phyloP scores from a whole-genome alignment of 2,888 invertebrate genomes.

The Melikaiella ostensackeni region DNA sequence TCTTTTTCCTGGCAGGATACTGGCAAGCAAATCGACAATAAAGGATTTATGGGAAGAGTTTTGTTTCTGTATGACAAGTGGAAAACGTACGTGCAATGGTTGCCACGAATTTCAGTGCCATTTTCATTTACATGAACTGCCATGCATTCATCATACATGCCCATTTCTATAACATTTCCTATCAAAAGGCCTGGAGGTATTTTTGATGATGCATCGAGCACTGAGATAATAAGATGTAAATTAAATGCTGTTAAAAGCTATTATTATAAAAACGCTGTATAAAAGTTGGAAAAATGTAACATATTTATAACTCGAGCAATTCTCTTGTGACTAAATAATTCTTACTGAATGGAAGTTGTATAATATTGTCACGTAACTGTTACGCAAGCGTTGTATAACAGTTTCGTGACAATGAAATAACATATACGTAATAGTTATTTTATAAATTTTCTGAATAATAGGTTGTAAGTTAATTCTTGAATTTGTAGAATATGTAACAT shows the following conservation, averaged over 20 bases:
- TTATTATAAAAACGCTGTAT: too few relatives aligned
- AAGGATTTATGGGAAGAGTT: background rate
- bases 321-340: too few relatives aligned
- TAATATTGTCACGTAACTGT: too few relatives aligned
- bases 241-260: background rate
- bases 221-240: background rate
- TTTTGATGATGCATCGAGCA: constrained; percentile 78
- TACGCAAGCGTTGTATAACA: too few relatives aligned
- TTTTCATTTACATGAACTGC: constrained; percentile 56
- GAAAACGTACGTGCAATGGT: constrained; percentile 72
- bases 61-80: constrained; percentile 46
- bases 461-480: too few relatives aligned
- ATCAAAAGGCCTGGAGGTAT: constrained; percentile 75
- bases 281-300: too few relatives aligned
- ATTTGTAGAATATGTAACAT: too few relatives aligned
- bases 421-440: too few relatives aligned
- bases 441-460: too few relatives aligned
- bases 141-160: constrained; percentile 77
- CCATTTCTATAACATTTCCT: constrained; percentile 76
- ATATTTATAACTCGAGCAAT: too few relatives aligned
- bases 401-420: too few relatives aligned
- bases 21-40: background rate
- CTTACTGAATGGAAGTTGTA: too few relatives aligned
- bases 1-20: background rate
- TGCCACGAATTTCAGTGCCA: constrained; percentile 69